These are phyloP conservation scores for Melinopterus prodromus DNA, from an alignment of 2,888 invertebrate species.

Conservation along the genomic window DNA sequence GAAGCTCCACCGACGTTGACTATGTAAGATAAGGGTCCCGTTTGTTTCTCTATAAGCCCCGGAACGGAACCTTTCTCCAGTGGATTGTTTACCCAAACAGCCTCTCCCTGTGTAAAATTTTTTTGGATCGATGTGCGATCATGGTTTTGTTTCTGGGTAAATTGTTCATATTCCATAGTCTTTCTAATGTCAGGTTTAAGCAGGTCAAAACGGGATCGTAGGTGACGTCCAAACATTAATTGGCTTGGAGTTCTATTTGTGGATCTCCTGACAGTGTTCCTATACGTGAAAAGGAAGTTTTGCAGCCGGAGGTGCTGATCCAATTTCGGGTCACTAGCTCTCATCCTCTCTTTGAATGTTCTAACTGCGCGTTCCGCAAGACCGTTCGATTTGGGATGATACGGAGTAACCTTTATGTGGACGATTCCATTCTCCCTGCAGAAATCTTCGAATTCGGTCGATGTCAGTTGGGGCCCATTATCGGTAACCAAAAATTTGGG, in stretches of 20 bases:
- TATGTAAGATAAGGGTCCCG: too few species aligned
- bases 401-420: neutral
- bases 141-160: constrained; percentile 6
- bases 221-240: constrained; percentile 13
- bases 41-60: too few species aligned
- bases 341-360: neutral
- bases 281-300: neutral
- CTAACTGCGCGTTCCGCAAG: neutral
- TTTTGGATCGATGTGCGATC: neutral
- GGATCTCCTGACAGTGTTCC: constrained; percentile 9
- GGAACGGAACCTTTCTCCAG: too few species aligned
- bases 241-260: neutral
- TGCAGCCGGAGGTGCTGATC: neutral
- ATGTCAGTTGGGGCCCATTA: neutral
- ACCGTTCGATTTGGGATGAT: too few species aligned
- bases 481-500: constrained; percentile 7
- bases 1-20: too few species aligned
- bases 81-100: neutral
- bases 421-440: neutral
- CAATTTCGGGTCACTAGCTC: neutral
- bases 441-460: too few species aligned
- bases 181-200: neutral
- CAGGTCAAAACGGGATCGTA: neutral
- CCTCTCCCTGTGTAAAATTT: neutral
- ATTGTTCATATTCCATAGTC: neutral